phyloP scores from a whole-genome alignment of 2,888 invertebrate genomes.

The Neoaliturus tenellus region DNA sequence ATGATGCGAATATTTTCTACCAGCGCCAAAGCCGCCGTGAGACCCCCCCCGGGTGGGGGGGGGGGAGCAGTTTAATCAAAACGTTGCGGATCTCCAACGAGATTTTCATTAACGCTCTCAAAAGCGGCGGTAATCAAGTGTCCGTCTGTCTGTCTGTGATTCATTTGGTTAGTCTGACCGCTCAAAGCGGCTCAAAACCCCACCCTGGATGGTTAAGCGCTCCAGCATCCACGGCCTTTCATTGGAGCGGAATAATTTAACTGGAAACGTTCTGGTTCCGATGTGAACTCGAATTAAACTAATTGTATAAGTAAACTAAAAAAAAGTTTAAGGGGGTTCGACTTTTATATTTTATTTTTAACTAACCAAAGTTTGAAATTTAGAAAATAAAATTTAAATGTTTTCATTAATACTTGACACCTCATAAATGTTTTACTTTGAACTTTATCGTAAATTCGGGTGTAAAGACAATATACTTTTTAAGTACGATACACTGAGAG shows the following conservation, averaged over 20 bases:
- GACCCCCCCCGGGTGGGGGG: background rate
- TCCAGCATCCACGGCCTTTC: background rate
- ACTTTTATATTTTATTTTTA: too few species aligned
- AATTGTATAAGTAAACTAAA: too few species aligned
- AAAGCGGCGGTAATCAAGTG: slow-evolving; percentile 45
- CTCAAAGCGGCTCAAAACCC: background rate
- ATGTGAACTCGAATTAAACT: too few species aligned
- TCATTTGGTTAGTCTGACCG: slow-evolving; percentile 31
- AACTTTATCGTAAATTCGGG: too few species aligned
- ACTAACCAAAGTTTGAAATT: too few species aligned
- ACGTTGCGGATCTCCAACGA: slow-evolving; percentile 25
- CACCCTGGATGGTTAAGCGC: slow-evolving; percentile 2
- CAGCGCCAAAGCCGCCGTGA: slow-evolving; percentile 6
- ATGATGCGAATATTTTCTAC: background rate
- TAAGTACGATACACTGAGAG: too few species aligned
- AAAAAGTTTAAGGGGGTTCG: too few species aligned
- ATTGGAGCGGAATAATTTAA: background rate
- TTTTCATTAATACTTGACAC: too few species aligned
- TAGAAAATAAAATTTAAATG: too few species aligned
- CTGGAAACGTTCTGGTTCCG: background rate
- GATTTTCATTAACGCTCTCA: slow-evolving; percentile 46
- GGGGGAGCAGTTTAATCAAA: slow-evolving; percentile 18
- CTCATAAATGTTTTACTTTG: too few species aligned
- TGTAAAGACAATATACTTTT: too few species aligned
- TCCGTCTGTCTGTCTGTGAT: slow-evolving; percentile 33